phyloP scores from a whole-genome alignment of 2,888 invertebrate genomes.

The Acanthosepion esculentum region DNA sequence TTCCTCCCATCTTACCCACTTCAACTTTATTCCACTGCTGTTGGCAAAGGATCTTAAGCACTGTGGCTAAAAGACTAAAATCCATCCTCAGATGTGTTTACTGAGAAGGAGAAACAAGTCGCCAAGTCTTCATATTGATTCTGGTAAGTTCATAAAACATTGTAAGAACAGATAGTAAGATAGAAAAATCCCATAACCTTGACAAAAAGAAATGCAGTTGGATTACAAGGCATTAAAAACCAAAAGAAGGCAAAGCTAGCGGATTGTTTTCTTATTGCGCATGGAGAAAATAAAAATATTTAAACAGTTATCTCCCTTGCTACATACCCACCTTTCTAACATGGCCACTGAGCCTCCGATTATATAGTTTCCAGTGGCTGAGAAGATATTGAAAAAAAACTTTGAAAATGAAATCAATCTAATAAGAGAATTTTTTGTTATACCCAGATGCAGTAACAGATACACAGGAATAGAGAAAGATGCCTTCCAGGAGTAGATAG shows the following conservation, averaged over 20 bases:
- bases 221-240: neutral
- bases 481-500: too few relatives aligned
- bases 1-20: neutral
- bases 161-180: neutral
- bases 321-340: neutral
- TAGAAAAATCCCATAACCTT: slow-evolving; percentile 2
- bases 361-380: too few relatives aligned
- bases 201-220: neutral
- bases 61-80: neutral
- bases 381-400: too few relatives aligned
- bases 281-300: neutral
- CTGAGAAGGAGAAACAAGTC: neutral
- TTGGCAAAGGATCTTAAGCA: neutral
- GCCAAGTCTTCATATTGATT: neutral
- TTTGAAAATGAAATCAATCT: too few relatives aligned
- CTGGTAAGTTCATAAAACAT: neutral
- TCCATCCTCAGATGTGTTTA: neutral
- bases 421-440: too few relatives aligned
- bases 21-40: neutral
- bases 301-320: neutral
- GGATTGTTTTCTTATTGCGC: neutral
- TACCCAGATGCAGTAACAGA: too few relatives aligned
- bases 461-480: too few relatives aligned
- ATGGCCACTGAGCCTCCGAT: too few relatives aligned
- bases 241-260: neutral